Base-by-base conservation (phyloP, 1,140 invertebrate genomes). In the Drosophila orena region DNA sequence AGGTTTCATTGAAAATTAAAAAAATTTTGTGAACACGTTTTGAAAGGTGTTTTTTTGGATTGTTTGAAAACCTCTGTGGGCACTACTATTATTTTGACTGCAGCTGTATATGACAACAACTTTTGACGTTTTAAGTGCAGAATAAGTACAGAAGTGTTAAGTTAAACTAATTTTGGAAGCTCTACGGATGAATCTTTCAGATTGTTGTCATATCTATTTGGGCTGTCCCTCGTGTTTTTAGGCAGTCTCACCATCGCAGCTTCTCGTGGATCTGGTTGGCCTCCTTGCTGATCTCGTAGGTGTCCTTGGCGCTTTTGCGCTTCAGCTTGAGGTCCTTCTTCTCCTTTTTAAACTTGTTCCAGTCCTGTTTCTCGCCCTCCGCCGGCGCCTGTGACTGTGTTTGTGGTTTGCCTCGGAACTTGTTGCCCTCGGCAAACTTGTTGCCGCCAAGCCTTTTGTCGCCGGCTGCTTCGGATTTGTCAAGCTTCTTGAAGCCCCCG, bases 251-350 rank as follows among this genome's bases (percentile, higher is more conserved):
- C 92, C 94, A 94, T 76, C 96, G 94, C 27, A 97, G 93, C 65
- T 96, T 95, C 91, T 98, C 97, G 90, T 96, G 96, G 15, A 97
- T 94, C 73, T 95, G 93, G 83, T 97, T 97, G 0, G 95, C 96
- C 91, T 95, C 94, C 12, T 94, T 91, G 10, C 95, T 94, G n/a
- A 96, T 92, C 64, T 97, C 95, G 91, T 95, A 95, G n/a, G 94
- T 83, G 79, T 94, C 92, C 49, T 95, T 93, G 43, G 93, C 92
- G 60, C 95, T 79, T 52, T 94, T 95, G 3, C 95, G 92, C 68
- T 95, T 94, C 4, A 93, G 74, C 72, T 94, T 94, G 1, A 96
- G 91, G 56, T 95, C 94, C 78, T 96, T 96, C 80, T 95, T 96
- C 70, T 96, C 93, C 77, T 96, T 94, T 83, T 96, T 96, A 78